Percentiles rank a stretch among this genome's conserved stretches.
Conservation (phyloP, 2,888 invertebrate species). For the Plusia festucae region DNA sequence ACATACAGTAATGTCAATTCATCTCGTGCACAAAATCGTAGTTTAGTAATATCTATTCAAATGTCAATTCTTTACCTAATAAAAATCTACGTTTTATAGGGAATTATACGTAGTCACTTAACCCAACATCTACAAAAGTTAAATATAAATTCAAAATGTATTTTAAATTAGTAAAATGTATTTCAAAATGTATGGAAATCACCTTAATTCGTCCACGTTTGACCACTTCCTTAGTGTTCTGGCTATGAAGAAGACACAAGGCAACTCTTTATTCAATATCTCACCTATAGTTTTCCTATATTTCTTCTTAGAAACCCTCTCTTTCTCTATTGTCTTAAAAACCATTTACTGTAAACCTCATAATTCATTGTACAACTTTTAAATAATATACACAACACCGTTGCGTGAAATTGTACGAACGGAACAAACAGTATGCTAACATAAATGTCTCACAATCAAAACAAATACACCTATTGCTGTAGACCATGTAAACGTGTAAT, state of each 20-base stretch:
- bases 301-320: not conserved
- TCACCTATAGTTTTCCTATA: not conserved
- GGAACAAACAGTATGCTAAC: slow-evolving; percentile 1
- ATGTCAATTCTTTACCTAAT: not conserved
- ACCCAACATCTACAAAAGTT: not conserved
- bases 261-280: not conserved
- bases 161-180: too few species aligned
- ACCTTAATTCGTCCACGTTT: too few species aligned
- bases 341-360: not conserved
- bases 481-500: not conserved
- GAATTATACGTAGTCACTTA: not conserved
- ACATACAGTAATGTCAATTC: not conserved
- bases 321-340: not conserved
- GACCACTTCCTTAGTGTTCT: too few species aligned
- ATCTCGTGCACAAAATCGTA: not conserved
- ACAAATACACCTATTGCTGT: slow-evolving; percentile 1
- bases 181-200: too few species aligned
- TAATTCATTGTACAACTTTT: not conserved
- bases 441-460: slow-evolving; percentile 1
- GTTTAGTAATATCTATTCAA: not conserved
- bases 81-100: not conserved
- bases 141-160: too few species aligned
- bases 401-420: slow-evolving; percentile 1
- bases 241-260: too few species aligned
- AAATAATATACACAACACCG: not conserved